Evolutionary conservation across 2,888 invertebrate species (phyloP).

Genomic region (Eupeodes luniger): DNA sequence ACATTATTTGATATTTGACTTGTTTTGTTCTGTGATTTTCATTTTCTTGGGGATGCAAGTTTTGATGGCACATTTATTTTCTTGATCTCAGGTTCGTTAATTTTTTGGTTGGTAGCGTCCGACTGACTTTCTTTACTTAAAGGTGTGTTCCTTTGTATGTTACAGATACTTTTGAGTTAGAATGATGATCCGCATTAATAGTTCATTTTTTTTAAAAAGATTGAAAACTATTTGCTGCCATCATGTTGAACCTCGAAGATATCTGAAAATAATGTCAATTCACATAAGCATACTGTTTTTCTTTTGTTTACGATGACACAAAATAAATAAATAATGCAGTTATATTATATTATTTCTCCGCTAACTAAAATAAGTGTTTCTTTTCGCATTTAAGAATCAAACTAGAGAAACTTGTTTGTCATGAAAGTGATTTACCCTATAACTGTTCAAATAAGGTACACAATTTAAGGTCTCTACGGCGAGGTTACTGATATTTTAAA

Average conservation of each 20-base stretch:
- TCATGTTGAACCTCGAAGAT: conserved; percentile 34
- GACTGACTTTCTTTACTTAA: conserved; percentile 47
- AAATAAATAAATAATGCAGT: too few relatives aligned
- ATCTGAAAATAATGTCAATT: conserved; percentile 31
- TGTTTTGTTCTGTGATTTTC: conserved; percentile 43
- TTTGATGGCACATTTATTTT: conserved; percentile 72
- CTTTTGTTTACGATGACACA: neutral
- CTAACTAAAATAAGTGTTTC: too few relatives aligned
- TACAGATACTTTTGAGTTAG: conserved; percentile 30
- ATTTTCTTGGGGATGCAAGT: conserved; percentile 53
- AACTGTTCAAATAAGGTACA: too few relatives aligned
- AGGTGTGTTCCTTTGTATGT: conserved; percentile 18
- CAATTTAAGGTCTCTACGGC: too few relatives aligned
- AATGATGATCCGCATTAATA: conserved; percentile 19
- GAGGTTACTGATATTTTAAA: too few relatives aligned
- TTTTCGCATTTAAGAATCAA: too few relatives aligned
- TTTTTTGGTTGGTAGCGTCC: conserved; percentile 63
- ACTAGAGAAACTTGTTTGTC: too few relatives aligned
- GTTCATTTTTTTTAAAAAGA: conserved; percentile 24
- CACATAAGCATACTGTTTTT: neutral
- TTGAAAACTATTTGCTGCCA: conserved; percentile 48
- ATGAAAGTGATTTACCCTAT: too few relatives aligned
- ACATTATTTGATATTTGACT: conserved; percentile 64
- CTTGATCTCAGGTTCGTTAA: conserved; percentile 55
- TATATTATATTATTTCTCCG: too few relatives aligned